Base-by-base conservation (phyloP, 30 jellyfish, hydroid and myxozoan species). In the Hydractinia symbiolongicarpus region DNA sequence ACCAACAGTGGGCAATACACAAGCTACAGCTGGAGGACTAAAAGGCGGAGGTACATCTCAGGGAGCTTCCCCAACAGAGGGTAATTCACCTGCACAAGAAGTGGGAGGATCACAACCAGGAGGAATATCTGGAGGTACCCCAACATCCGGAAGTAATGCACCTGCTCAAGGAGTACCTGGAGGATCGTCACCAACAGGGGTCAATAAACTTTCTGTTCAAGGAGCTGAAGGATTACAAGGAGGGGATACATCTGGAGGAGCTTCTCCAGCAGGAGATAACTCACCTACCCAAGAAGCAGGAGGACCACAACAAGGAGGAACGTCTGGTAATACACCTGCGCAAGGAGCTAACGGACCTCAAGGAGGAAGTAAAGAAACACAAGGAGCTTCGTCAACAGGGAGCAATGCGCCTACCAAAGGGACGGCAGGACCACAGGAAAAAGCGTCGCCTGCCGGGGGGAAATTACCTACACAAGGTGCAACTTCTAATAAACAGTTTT, bases 391-490 rank as follows among this genome's bases (percentile, higher is more conserved):
- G n/a, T n/a, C n/a, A n/a, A 62, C 16, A 50, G 69, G 17, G 17
- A 58, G 69, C 3, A 58, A 58, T 58, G 17, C 69, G 1, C 69
- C 19, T 58, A 16, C 17, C 19, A 16, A 16, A 58, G 69, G 19
- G 2, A 58, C 19, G 69, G 69, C 19, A 58, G 69, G 15, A 13
- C 69, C 15, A 58, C 69, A 11, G 3, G 69, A 58, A n/a, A 9
- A 57, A 16, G 69, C 19, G 69, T 13, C 69, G 19, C 69, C 69
- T 58, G 69, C 17, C 69, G 15, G 69, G 69, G 17, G 69, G 69
- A 58, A 16, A 0, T 58, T 2, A 30, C 44, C 44, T 30, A 30
- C 44, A 30, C 44, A 30, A 30, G 44, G 44, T 30, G 44, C 44
- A 30, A 30, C 44, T 30, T 30, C 44, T 30, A 30, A 30, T 30